Base-by-base conservation (phyloP, 2,797 vertebrate genomes). In the Arnoldichthys spilopterus region DNA sequence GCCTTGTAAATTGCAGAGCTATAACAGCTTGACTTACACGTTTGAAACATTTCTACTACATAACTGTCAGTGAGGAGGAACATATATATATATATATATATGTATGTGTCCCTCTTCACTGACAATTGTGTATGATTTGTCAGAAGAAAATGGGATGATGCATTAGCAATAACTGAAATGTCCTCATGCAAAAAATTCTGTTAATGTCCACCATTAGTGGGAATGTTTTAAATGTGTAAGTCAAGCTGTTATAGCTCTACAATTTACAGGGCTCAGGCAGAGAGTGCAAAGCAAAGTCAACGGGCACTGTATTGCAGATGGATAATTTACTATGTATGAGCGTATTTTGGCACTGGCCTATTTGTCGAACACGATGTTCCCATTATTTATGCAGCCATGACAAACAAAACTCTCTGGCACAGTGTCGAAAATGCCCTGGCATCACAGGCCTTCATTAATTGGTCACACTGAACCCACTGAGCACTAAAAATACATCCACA, bases 341-440 rank as follows among this genome's bases (percentile, higher is more conserved):
- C 82, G 68, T 68, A 80, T 83, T 85, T 81, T 87, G 87, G 84
- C 85, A 83, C 77, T 8, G 28, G 26, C 71, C 30, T 77, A 80
- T 84, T 86, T 86, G 84, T 85, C 72, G 78, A 85, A 85, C 83
- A 84, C 51, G 53, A 86, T 85, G 82, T 87, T 86, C 84, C 82
- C 78, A 84, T 86, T 86, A 86, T 83, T 87, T 86, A 88, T 88
- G 82, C 79, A 82, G 78, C 51, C 84, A 83, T 80, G 82, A 83
- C 76, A 85, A 86, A 86, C 82, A 82, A 73, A 85, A 82, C 74
- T 83, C 62, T 82, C 81, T 82, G 85, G 84, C 77, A 73, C 56
- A 71, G 74, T 78, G 67, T 79, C 51, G 83, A 73, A 76, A 76
- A 76, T 80, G 79, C 75, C 81, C 83, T 80, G 82, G 78, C 82